These are phyloP conservation scores for Notiomystis cincta DNA, from an alignment of 2,113 vertebrate genomes.

Conservation along the genomic window DNA sequence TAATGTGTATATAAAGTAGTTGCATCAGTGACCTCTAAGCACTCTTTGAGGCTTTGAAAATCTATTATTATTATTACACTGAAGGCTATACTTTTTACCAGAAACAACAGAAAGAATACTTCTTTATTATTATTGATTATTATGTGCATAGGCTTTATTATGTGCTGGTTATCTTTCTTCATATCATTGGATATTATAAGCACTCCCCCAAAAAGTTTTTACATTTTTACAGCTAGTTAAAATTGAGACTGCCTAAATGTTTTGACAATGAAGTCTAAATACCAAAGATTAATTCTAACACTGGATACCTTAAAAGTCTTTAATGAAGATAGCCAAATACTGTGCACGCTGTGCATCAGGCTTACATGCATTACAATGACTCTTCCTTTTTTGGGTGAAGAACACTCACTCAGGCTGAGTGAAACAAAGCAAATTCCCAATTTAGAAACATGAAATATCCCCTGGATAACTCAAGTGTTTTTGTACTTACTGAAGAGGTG, in stretches of 20 bases:
- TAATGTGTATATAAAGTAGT: neutral
- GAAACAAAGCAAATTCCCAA: constrained; percentile 34
- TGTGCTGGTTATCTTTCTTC: neutral
- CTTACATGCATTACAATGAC: neutral
- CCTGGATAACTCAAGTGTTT: constrained; percentile 9
- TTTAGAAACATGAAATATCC: constrained; percentile 56
- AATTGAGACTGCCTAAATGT: neutral
- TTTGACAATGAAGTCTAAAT: constrained; percentile 6
- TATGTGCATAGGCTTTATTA: neutral
- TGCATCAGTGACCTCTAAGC: neutral
- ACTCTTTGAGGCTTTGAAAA: neutral
- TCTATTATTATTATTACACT: neutral
- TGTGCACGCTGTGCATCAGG: neutral
- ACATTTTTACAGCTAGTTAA: neutral
- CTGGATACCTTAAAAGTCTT: constrained; percentile 4
- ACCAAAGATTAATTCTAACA: neutral
- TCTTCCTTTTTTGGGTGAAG: constrained; percentile 58
- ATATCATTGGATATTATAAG: neutral
- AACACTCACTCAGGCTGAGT: neutral
- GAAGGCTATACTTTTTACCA: neutral
- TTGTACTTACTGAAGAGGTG: neutral
- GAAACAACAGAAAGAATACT: neutral
- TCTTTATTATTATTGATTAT: neutral
- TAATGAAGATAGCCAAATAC: neutral
- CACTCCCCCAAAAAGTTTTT: neutral